These are phyloP conservation scores for Apolygus lucorum DNA, from an alignment of 1,140 invertebrate genomes.

Conservation along the genomic window DNA sequence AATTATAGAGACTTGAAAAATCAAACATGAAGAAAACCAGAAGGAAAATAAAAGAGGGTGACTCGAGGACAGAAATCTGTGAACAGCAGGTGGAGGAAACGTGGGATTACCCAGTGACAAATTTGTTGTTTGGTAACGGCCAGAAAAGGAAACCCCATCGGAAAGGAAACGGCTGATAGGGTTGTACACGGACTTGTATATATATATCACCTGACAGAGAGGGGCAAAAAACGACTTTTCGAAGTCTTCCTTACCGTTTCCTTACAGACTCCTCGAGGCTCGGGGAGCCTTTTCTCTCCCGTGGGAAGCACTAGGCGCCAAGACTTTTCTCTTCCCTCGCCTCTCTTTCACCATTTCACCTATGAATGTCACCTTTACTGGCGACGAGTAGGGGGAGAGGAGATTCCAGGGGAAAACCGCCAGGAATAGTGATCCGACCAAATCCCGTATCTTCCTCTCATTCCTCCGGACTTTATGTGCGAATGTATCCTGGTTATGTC, in stretches of 20 bases:
- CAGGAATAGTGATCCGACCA: too few relatives aligned
- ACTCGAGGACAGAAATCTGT: not conserved
- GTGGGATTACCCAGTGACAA: not conserved
- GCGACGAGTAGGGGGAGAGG: not conserved
- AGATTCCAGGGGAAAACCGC: too few relatives aligned
- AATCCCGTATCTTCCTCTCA: not conserved
- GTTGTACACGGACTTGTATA: not conserved
- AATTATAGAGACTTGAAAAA: not conserved
- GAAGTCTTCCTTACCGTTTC: not conserved
- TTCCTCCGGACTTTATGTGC: conserved; percentile 6
- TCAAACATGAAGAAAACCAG: not conserved
- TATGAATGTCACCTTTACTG: not conserved
- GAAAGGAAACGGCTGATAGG: not conserved
- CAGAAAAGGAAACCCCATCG: not conserved
- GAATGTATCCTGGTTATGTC: conserved; percentile 15
- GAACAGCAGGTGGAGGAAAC: not conserved
- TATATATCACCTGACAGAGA: not conserved
- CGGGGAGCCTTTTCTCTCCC: too few relatives aligned
- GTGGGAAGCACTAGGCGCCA: too few relatives aligned
- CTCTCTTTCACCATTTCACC: not conserved
- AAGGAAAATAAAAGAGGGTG: not conserved
- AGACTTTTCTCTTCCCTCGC: too few relatives aligned
- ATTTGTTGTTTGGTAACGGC: conserved; percentile 1
- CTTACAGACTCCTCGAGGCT: not conserved
- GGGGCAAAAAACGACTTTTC: not conserved